phyloP scores from a whole-genome alignment of 2,113 vertebrate genomes.

The Todiramphus chloris region DNA sequence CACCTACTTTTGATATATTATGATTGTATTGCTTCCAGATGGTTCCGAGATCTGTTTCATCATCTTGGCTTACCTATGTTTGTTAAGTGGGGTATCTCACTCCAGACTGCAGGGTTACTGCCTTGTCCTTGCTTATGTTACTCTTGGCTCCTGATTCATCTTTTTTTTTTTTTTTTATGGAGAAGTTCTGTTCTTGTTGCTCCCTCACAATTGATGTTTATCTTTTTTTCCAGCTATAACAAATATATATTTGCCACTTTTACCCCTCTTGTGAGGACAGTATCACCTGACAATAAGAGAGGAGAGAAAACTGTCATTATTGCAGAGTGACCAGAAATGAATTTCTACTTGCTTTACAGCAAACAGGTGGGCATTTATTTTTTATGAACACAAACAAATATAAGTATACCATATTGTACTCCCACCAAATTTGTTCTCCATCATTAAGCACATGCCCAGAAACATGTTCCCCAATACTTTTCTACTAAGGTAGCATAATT shows the following conservation, averaged over 20 bases:
- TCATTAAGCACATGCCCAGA: neutral
- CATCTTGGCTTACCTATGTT: neutral
- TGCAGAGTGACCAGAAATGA: neutral
- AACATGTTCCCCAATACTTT: neutral
- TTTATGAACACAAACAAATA: neutral
- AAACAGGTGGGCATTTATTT: neutral
- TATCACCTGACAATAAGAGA: neutral
- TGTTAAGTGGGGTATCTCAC: neutral
- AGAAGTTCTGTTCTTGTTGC: neutral
- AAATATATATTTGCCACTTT: neutral
- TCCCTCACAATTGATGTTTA: neutral
- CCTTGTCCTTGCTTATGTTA: neutral
- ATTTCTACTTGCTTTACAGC: neutral
- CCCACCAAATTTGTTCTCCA: neutral
- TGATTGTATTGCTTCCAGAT: neutral
- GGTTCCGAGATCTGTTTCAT: neutral
- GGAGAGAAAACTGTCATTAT: neutral
- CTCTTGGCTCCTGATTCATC: neutral
- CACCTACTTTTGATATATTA: fast-evolving
- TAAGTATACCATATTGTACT: neutral
- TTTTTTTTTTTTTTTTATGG: neutral
- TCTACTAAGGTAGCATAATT: neutral
- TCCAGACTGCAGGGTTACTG: neutral
- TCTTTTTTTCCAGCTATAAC: neutral
- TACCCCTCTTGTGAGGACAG: neutral